Conservation (phyloP, 2,797 vertebrate species). For the Chloroceryle inda region DNA sequence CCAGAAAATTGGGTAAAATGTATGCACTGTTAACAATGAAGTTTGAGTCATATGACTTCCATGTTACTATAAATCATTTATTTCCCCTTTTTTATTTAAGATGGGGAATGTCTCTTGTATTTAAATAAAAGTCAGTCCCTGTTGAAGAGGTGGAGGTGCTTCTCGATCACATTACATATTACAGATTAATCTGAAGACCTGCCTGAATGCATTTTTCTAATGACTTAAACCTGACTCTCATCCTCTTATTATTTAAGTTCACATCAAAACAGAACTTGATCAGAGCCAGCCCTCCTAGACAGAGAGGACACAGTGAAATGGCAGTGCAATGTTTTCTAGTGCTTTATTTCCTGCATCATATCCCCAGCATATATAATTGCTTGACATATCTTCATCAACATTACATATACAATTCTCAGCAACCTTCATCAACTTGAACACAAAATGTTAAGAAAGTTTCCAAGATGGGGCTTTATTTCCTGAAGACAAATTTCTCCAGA, state of each 20-base stretch:
- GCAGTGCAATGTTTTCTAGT: background rate
- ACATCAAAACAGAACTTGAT: background rate
- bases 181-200: background rate
- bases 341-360: background rate
- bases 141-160: background rate
- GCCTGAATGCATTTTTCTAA: background rate
- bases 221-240: background rate
- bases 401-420: background rate
- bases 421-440: background rate
- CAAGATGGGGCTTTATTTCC: background rate
- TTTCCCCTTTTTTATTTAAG: background rate
- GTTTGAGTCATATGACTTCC: background rate
- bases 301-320: background rate
- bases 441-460: background rate
- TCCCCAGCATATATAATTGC: background rate
- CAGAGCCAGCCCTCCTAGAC: background rate
- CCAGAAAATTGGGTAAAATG: background rate
- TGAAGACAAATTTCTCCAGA: background rate
- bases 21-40: background rate
- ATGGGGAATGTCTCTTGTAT: rapidly evolving
- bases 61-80: background rate
- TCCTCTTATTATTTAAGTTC: background rate
- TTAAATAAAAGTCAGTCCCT: background rate
- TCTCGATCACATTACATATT: background rate
- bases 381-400: background rate